Conservation (phyloP, 2,888 invertebrate genomes). For the Tricholauxania praeusta region DNA sequence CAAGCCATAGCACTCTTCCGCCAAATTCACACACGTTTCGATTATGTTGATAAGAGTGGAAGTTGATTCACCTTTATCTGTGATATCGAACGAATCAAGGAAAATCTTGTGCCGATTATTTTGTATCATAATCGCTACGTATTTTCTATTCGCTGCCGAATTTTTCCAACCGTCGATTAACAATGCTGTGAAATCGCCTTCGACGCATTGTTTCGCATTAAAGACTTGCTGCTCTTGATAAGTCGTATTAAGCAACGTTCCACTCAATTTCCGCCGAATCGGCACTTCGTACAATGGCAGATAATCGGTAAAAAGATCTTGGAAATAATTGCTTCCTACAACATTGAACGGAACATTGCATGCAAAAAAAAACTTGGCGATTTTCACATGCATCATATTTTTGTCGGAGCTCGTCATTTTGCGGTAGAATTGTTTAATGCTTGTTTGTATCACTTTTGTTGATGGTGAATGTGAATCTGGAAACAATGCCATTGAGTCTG, state of each 20-base stretch:
- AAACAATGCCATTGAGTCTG: no score
- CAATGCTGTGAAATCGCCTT: slow-evolving; percentile 11
- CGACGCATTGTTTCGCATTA: no score
- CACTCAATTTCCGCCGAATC: not conserved
- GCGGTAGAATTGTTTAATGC: no score
- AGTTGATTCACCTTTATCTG: not conserved
- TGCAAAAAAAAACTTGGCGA: no score
- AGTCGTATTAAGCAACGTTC: not conserved
- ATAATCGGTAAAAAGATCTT: not conserved
- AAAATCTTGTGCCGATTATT: slow-evolving; percentile 1
- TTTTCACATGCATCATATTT: no score
- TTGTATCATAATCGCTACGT: slow-evolving; percentile 6
- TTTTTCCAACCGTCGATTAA: slow-evolving; percentile 10
- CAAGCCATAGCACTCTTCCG: not conserved
- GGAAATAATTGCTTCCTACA: no score
- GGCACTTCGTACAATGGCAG: not conserved
- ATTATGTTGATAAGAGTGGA: not conserved
- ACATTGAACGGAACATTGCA: no score
- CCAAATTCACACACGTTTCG: slow-evolving; percentile 2
- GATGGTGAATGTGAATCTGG: no score
- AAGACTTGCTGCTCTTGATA: not conserved
- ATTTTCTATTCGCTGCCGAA: slow-evolving; percentile 9
- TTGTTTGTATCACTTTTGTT: no score
- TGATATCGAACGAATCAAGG: slow-evolving; percentile 4
- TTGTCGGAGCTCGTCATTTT: no score